phyloP scores from a whole-genome alignment of 2,888 invertebrate genomes.

The Cryptocephalus moraei region DNA sequence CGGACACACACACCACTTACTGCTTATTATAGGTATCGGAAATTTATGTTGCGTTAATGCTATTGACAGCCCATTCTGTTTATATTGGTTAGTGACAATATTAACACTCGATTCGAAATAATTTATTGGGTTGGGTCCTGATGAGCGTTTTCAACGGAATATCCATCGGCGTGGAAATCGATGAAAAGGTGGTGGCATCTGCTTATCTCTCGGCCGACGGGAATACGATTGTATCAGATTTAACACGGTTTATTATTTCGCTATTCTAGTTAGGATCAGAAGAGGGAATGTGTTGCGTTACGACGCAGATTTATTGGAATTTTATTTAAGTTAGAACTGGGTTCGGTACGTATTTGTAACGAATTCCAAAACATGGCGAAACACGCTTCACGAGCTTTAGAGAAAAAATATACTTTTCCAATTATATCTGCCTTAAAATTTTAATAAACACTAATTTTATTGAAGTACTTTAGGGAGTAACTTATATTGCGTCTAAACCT shows the following conservation, averaged over 20 bases:
- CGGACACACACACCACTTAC: no score
- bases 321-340: no score
- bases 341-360: no score
- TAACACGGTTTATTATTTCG: neutral
- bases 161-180: constrained; percentile 30
- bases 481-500: no score
- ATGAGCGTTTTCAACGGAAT: constrained; percentile 32
- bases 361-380: no score
- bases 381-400: no score
- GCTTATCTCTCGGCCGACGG: constrained; percentile 16
- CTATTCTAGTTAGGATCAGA: neutral
- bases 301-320: no score
- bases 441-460: no score
- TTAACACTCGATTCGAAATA: constrained; percentile 27
- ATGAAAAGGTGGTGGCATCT: constrained; percentile 30
- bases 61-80: constrained; percentile 36
- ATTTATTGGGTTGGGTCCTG: constrained; percentile 28
- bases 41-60: constrained; percentile 39
- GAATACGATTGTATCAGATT: neutral
- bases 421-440: no score
- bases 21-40: constrained; percentile 4
- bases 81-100: constrained; percentile 37
- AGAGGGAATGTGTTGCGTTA: no score
- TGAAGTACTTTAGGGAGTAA: no score
- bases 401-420: no score